phyloP scores from a whole-genome alignment of 2,797 vertebrate genomes.

The Podargus strigoides region DNA sequence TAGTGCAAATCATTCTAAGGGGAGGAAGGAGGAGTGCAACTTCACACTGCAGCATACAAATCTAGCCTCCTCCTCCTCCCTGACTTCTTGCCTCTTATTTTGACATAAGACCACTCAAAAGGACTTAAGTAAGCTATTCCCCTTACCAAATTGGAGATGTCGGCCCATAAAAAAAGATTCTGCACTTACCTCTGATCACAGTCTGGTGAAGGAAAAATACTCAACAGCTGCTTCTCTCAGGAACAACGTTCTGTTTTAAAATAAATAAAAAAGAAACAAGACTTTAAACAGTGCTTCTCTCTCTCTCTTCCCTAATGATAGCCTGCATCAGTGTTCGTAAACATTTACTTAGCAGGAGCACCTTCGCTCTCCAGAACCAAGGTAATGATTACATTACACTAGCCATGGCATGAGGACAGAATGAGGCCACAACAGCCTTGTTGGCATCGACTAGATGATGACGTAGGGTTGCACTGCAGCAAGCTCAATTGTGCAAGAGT shows the following conservation, averaged over 20 bases:
- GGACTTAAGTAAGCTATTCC: not conserved
- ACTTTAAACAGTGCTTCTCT: not conserved
- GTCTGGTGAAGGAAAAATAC: not conserved
- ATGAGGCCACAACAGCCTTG: not conserved
- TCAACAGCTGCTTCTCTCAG: not conserved
- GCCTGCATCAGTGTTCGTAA: not conserved
- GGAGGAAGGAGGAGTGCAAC: not conserved
- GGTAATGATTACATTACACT: conserved; percentile 50
- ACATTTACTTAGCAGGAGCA: conserved; percentile 55
- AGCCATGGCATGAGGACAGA: not conserved
- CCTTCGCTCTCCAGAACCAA: conserved; percentile 14
- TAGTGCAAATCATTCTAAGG: not conserved
- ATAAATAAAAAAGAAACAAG: not conserved
- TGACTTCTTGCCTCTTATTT: not conserved
- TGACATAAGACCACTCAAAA: not conserved
- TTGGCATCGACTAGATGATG: not conserved
- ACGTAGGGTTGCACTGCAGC: not conserved
- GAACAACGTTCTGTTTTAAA: conserved; percentile 12
- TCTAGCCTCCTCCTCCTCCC: not conserved
- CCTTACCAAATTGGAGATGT: not conserved
- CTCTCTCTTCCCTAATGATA: not conserved
- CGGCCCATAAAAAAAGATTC: not conserved
- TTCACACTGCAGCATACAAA: not conserved
- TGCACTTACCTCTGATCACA: conserved; percentile 13
- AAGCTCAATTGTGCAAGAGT: not conserved